Evolutionary conservation across 1,140 invertebrate genomes (phyloP).

Genomic region (Brachionus manjavacas): DNA sequence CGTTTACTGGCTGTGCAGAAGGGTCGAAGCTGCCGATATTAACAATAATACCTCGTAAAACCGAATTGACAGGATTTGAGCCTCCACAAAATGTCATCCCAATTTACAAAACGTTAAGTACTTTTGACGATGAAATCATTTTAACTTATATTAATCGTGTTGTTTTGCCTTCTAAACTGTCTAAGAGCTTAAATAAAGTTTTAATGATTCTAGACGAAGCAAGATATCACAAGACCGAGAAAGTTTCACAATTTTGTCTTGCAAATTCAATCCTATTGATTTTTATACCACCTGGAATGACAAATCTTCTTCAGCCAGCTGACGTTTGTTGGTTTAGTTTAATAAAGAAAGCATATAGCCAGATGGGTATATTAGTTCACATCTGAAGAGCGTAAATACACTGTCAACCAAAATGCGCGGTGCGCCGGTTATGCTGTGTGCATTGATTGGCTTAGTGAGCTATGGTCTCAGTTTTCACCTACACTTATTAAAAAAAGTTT

Average conservation of each 20-base stretch:
- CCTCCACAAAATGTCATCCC: not conserved
- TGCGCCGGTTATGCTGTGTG: too few relatives aligned
- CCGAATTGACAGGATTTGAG: not conserved
- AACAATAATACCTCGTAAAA: not conserved
- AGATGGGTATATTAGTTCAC: too few relatives aligned
- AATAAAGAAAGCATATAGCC: too few relatives aligned
- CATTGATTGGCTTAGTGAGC: too few relatives aligned
- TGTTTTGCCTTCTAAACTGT: not conserved
- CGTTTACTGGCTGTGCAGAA: not conserved
- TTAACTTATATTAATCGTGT: not conserved
- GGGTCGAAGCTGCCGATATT: not conserved
- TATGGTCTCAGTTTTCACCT: too few relatives aligned
- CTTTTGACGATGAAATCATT: not conserved
- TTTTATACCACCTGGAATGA: not conserved
- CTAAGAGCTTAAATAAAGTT: not conserved
- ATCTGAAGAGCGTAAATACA: too few relatives aligned
- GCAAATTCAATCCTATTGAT: not conserved
- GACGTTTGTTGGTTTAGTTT: not conserved
- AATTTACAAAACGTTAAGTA: not conserved
- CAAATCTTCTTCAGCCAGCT: not conserved
- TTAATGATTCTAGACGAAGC: not conserved
- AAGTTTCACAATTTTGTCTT: not conserved
- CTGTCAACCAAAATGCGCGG: too few relatives aligned
- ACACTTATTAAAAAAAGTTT: too few relatives aligned
- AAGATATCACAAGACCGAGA: not conserved